phyloP scores from a whole-genome alignment of 1,140 invertebrate genomes.

The Anastrepha obliqua region DNA sequence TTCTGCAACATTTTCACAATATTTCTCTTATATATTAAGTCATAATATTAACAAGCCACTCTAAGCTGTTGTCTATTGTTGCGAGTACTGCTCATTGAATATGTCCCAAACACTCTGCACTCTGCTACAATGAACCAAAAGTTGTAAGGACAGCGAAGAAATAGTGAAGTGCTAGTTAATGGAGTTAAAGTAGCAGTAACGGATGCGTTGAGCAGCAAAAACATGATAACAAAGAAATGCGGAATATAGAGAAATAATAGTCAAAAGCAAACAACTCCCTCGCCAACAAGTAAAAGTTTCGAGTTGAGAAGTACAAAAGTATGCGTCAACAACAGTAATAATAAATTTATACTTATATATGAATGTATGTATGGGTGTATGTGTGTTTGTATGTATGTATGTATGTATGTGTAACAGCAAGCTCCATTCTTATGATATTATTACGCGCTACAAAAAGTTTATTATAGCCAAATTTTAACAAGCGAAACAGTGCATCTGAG shows the following conservation, averaged over 20 bases:
- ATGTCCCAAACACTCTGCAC: slow-evolving; percentile 3
- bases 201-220: slow-evolving; percentile 1
- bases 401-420: too few species aligned
- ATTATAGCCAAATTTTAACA: background rate
- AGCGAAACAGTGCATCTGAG: background rate
- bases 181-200: slow-evolving; percentile 20
- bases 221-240: background rate
- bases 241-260: background rate
- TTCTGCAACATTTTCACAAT: background rate
- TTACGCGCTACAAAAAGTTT: background rate
- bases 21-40: background rate
- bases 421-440: background rate
- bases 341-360: too few species aligned
- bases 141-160: background rate
- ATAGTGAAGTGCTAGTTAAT: background rate
- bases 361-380: too few species aligned
- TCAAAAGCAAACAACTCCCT: slow-evolving; percentile 1
- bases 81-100: background rate
- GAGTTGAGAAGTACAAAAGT: slow-evolving; percentile 9
- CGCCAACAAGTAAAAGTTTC: slow-evolving; percentile 31
- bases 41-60: background rate
- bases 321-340: background rate
- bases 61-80: background rate
- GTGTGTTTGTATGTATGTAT: too few species aligned
- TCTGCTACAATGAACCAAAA: background rate